Base-by-base conservation (phyloP, 2,797 vertebrate genomes). In the Sebastes aleutianus region DNA sequence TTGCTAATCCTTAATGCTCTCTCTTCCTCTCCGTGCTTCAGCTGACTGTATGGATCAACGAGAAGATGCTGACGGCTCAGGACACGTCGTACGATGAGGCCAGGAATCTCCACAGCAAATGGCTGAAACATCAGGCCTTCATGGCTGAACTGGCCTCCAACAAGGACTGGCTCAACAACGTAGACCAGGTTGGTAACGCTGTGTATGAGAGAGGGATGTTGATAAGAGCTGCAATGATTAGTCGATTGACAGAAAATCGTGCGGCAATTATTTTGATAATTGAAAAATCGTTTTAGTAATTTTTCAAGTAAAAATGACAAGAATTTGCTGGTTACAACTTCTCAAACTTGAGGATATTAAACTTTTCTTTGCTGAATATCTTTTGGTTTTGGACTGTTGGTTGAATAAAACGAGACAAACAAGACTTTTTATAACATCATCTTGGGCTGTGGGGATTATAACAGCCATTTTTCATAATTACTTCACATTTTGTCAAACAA, bases 61-160 rank as follows among this genome's bases (percentile, higher is more conserved):
- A 99, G 93, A 99, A 98, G 96, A 97, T 99, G 97, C 95, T 99
- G 92, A 99, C 96, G 0, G 97, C 97, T 16, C 97, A 98, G 93
- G 99, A 99, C 43, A 94, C 93, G 3, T 98, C 98, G 5, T 99
- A 97, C 1, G 97, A 98, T 0, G 97, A 97, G 77, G 95, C 96
- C 18, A 95, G 95, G 20, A 98, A 98, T 83, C 96, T 99, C 54
- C 98, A 99, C 84, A 96, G 96, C 95, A 98, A 97, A 79, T 99
- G 98, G 98, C 96, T 97, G 82, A 99, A 99, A 84, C 98, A 99
- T 85, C 98, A 99, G 90, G 97, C 97, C 0, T 99, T 99, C 91
- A 94, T 97, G 96, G 97, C 98, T 0, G 98, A 99, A 88, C 94
- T 99, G 94, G 96, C 94, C 14, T 96, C 98, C 59, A 98, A 98